Evolutionary conservation across 1,140 invertebrate species (phyloP), one percentile per base, ranked within the genome.

Genomic region (Sesamia nonagrioides): DNA sequence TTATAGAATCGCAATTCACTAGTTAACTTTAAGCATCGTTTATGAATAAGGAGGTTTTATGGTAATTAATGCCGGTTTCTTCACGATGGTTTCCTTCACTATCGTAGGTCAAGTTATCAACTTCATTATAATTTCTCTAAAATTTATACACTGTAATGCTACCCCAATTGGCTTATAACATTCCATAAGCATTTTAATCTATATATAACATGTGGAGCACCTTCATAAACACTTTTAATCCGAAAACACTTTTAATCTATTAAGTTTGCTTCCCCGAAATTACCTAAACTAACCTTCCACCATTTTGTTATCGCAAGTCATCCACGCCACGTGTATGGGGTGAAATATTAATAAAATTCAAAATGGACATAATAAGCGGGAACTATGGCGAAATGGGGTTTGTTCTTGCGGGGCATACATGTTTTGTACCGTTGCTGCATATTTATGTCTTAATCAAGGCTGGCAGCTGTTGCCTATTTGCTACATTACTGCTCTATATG

Each of bases 401-500:
- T 74, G 60, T 78, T 74, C 48, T 56, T 58, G 75, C 48, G 75
- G 6, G 71, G 74, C 54, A 74, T 73, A 78, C 72, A 79, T 72
- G 40, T 82, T 60, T 79, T 68, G 77, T 71, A 79, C 77, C 68
- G 69, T 61, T 37, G 77, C 79, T 84, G 79, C 82, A 84, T 84
- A 84, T 84, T 84, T 84, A 84, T 81, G 77, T 76, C 79, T 84
- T 84, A 84, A 84, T 84, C 82, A 84, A 74, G 77, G 13, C 77
- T 56, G 63, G 74, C 79, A 84, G 82, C 82, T 84, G 82, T 78
- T 79, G 35, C 79, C 42, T 56, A 74, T 77, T 48, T 63, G 69
- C 78, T 27, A 50, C 71, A 82, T 80, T 82, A 82, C 80, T 61
- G 72, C 72, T 76, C 37, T 82, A 45, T 69, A 18, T 58, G 61